Evolutionary conservation across 2,113 vertebrate genomes (phyloP).

Genomic region (Psettodes erumei): DNA sequence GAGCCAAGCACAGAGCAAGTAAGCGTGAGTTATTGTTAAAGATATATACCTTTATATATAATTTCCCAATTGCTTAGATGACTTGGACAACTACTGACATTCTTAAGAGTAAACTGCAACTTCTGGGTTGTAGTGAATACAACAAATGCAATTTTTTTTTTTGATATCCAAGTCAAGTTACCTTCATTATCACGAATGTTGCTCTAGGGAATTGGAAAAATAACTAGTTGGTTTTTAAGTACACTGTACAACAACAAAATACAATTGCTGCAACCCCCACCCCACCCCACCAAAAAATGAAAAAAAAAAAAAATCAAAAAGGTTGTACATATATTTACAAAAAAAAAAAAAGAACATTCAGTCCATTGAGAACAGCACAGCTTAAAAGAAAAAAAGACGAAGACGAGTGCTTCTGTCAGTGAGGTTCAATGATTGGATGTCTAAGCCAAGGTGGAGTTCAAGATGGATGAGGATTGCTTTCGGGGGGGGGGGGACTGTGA

Average conservation of each 20-base stretch:
- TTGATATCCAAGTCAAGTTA: conserved; percentile 61
- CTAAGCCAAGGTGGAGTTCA: conserved; percentile 58
- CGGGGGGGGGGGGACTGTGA: conserved; percentile 54
- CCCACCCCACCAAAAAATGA: conserved; percentile 10
- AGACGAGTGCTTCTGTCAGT: conserved; percentile 55
- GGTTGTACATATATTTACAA: conserved; percentile 76
- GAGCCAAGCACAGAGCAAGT: conserved; percentile 62
- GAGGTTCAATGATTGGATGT: conserved; percentile 65
- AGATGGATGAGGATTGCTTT: conserved; percentile 53
- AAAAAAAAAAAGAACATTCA: conserved; percentile 66
- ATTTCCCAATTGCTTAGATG: conserved; percentile 66
- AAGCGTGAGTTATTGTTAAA: conserved; percentile 65
- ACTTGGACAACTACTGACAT: conserved; percentile 65
- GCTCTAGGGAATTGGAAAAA: conserved; percentile 58
- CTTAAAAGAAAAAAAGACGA: conserved; percentile 63
- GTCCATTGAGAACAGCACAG: conserved; percentile 67
- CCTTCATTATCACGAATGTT: conserved; percentile 60
- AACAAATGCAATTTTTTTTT: conserved; percentile 64
- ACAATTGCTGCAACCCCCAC: conserved; percentile 31
- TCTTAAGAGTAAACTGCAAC: conserved; percentile 67
- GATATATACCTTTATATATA: conserved; percentile 71
- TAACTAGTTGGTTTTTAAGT: conserved; percentile 56
- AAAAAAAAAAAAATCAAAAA: conserved; percentile 66
- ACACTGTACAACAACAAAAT: conserved; percentile 75
- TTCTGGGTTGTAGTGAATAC: conserved; percentile 61